phyloP scores from a whole-genome alignment of 2,888 invertebrate species.

The Aspidapion aeneum region DNA sequence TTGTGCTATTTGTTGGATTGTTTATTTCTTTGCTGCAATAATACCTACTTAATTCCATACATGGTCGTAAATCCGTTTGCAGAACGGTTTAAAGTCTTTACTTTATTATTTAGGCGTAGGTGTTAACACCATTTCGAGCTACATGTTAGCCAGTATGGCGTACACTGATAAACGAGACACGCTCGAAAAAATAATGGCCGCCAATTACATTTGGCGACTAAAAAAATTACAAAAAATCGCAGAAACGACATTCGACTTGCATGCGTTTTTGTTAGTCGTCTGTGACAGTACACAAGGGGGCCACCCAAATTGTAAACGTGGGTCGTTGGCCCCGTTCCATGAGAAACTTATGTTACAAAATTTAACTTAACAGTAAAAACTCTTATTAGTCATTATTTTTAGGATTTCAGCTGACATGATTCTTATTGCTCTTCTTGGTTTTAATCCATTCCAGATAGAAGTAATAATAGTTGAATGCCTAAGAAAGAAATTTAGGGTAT shows the following conservation, averaged over 20 bases:
- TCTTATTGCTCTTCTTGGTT: no score
- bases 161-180: not conserved
- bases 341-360: no score
- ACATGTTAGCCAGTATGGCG: not conserved
- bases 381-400: no score
- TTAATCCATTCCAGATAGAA: no score
- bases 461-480: no score
- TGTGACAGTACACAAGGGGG: not conserved
- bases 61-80: not conserved
- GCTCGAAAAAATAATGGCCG: not conserved
- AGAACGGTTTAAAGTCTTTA: not conserved
- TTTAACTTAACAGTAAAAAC: no score
- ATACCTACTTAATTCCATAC: no score
- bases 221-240: not conserved
- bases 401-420: no score
- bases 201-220: not conserved
- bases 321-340: not conserved
- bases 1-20: no score
- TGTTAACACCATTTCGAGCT: not conserved
- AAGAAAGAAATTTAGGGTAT: no score
- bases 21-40: no score
- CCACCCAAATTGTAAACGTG: not conserved
- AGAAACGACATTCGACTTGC: not conserved
- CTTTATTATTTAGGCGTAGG: not conserved
- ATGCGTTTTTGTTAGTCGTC: not conserved